phyloP scores from a whole-genome alignment of 2,113 vertebrate species.

The Strigops habroptila region DNA sequence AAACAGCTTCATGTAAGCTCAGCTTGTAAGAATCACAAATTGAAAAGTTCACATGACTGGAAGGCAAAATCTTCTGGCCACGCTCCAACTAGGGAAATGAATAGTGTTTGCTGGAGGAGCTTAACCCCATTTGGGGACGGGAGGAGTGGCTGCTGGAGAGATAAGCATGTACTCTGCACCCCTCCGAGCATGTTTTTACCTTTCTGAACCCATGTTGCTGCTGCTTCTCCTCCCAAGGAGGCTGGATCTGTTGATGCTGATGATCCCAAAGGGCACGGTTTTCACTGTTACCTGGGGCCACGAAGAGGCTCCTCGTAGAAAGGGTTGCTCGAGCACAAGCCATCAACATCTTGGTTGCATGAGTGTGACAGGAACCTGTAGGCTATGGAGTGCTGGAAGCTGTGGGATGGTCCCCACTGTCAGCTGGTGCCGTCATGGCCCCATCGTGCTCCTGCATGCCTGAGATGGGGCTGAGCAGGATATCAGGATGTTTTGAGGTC shows the following conservation, averaged over 20 bases:
- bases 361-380: accelerated
- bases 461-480: neutral
- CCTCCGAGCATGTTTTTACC: neutral
- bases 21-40: conserved; percentile 43
- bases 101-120: neutral
- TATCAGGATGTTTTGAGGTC: accelerated
- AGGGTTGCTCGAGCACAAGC: neutral
- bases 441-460: accelerated
- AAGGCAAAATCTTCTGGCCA: conserved; percentile 38
- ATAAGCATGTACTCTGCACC: accelerated
- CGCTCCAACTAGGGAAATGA: neutral
- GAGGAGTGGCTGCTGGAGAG: neutral
- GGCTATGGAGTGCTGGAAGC: neutral
- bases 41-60: conserved; percentile 39
- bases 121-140: neutral
- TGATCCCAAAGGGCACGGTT: neutral
- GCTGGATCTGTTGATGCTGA: neutral
- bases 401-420: neutral
- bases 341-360: neutral
- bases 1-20: conserved; percentile 40
- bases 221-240: neutral
- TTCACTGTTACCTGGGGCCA: neutral
- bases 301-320: neutral
- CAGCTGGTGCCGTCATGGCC: neutral
- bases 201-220: neutral